Base-by-base conservation (phyloP, 2,113 vertebrate genomes). In the Pomatostomus ruficeps region DNA sequence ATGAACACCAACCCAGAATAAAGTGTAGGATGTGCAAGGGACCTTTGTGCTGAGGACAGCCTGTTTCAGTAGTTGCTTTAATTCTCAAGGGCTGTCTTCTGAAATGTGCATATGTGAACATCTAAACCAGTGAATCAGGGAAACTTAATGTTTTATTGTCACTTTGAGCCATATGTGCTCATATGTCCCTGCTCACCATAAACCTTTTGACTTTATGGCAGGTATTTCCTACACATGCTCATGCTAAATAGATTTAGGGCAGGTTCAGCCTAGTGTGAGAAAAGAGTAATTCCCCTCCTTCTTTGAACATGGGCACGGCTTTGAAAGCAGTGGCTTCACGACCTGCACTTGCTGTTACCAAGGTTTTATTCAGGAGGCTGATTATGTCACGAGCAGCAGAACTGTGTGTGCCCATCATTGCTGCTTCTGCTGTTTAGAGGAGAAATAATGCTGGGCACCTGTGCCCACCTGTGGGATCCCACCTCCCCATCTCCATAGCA, bases 301-400 rank as follows among this genome's bases (percentile, higher is more conserved):
- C 38, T 81, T 26, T 59, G 33, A 35, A 67, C 48, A 15, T 1
- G 25, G 45, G 45, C 51, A 76, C 0, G 1, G 55, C 72, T 91
- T 81, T 66, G 55, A 81, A 48, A 81, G 85, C 38, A 54, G 8
- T 57, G 55, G 59, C 79, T 59, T 67, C 66, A 4, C 8, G 48
- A 26, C 38, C 42, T 29, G 26, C 13, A 14, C 52, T 58, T 65
- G 71, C 62, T 57, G 49, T 74, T 75, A 35, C 70, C 48, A 35
- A 38, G 62, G 24, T 57, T 88, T 82, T 74, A 23, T 33, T 63
- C 73, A 79, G 66, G 57, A 68, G 75, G 43, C 40, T 59, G 66
- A 43, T 42, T 0, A 2, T 13, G 2, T 33, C 36, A 29, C 0
- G 0, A 43, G 51, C 25, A 43, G 51, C 25, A 85, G 59, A 73